Conservation (phyloP, 2,113 vertebrate genomes). For the Entomyzon cyanotis region DNA sequence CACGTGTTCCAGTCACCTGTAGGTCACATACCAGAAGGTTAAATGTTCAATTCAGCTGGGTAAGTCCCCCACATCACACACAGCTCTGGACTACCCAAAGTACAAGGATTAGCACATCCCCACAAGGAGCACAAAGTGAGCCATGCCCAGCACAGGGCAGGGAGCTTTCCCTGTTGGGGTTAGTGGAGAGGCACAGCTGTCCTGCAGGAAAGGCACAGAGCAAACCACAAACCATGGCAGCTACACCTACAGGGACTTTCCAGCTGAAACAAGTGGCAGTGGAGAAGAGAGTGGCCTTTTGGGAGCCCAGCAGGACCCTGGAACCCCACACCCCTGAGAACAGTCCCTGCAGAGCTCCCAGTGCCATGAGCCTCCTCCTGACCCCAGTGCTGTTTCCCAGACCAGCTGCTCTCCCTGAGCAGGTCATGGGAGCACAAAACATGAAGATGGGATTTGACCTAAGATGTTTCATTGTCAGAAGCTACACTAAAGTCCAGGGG, state of each 20-base stretch:
- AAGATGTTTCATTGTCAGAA: background rate
- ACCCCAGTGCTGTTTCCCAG: background rate
- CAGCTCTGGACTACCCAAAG: background rate
- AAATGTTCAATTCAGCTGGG: background rate
- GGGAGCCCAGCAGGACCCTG: background rate
- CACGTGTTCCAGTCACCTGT: background rate
- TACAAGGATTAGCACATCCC: background rate
- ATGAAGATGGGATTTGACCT: background rate
- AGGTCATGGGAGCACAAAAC: background rate
- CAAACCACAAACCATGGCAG: accelerated
- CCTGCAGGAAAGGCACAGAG: background rate
- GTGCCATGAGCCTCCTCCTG: background rate
- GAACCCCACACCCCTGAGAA: accelerated
- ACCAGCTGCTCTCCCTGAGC: background rate
- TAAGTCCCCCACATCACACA: background rate
- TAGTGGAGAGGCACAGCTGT: background rate
- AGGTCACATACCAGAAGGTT: background rate
- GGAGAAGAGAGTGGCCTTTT: background rate
- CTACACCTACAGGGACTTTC: background rate
- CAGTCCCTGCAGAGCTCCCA: background rate
- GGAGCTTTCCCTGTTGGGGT: background rate
- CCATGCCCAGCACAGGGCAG: background rate
- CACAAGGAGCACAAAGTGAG: background rate
- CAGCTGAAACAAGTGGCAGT: background rate
- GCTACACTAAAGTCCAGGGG: background rate